Evolutionary conservation across 2,113 vertebrate genomes (phyloP).

Genomic region (Reinhardtius hippoglossoides): DNA sequence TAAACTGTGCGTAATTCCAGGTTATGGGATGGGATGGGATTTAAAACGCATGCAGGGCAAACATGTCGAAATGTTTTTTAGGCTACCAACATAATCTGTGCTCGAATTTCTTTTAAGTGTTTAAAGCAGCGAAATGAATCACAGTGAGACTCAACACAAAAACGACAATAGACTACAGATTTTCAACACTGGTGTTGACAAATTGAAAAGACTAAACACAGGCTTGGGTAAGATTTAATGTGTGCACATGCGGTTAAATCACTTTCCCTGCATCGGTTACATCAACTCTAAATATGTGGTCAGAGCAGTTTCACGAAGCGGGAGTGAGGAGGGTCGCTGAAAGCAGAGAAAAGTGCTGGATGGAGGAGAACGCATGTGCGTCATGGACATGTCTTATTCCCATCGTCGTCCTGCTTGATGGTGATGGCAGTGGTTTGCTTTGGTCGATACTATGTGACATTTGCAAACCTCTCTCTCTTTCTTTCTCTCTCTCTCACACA

Average conservation of each 20-base stretch:
- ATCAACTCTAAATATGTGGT: neutral
- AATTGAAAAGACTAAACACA: neutral
- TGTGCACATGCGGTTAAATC: neutral
- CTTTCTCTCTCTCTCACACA: slow-evolving; percentile 8
- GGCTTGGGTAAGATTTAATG: too few species aligned
- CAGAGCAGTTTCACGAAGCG: neutral
- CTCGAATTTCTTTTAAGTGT: neutral
- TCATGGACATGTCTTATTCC: neutral
- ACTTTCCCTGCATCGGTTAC: neutral
- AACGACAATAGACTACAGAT: neutral
- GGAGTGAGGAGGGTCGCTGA: neutral
- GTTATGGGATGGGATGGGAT: neutral
- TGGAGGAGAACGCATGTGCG: neutral
- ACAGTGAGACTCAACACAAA: neutral
- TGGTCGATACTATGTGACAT: neutral
- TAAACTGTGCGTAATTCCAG: neutral
- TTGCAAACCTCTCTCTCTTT: neutral
- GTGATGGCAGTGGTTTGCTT: neutral
- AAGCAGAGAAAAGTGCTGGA: neutral
- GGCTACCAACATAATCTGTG: neutral
- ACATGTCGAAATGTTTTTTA: too few species aligned
- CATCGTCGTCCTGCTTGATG: neutral
- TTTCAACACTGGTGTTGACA: neutral
- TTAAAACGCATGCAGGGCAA: too few species aligned
- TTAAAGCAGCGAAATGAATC: neutral